These are phyloP conservation scores for Tachuris rubrigastra DNA, from an alignment of 2,113 vertebrate species.

Conservation along the genomic window DNA sequence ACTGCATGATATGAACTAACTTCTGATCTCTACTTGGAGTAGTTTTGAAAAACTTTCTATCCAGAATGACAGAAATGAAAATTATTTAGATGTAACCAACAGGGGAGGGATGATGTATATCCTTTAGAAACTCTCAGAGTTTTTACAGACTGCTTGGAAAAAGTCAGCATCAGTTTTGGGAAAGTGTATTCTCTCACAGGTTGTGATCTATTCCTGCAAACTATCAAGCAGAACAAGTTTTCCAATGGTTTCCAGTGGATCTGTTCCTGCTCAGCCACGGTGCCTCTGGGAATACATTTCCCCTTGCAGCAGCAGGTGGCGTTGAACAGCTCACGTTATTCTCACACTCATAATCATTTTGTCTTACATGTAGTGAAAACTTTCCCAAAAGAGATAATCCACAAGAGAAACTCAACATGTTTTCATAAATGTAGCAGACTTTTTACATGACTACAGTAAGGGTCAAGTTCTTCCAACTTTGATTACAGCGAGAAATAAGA, in stretches of 20 bases:
- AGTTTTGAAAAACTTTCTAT: not conserved
- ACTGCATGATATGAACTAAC: not conserved
- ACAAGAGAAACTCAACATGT: not conserved
- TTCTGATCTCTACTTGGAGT: not conserved
- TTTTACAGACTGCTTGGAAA: not conserved
- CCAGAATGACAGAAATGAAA: not conserved
- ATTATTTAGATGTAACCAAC: not conserved
- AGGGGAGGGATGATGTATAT: not conserved
- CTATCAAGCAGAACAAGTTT: not conserved
- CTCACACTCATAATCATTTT: not conserved
- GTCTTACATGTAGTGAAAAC: not conserved
- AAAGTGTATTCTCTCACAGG: fast-evolving
- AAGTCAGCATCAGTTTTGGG: not conserved
- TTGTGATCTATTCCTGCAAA: not conserved
- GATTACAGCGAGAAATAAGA: not conserved
- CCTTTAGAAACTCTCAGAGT: not conserved
- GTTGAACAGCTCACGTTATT: constrained; percentile 15
- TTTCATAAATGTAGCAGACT: not conserved
- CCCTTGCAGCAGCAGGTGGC: constrained; percentile 56
- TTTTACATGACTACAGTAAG: not conserved
- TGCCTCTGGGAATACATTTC: constrained; percentile 46
- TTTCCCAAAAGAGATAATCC: not conserved
- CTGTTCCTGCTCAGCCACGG: constrained; percentile 33
- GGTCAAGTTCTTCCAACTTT: not conserved
- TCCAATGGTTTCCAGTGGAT: not conserved